Percentiles rank a stretch among this genome's conserved stretches.
Conservation (phyloP, 2,113 vertebrate genomes). For the Morone chrysops region DNA sequence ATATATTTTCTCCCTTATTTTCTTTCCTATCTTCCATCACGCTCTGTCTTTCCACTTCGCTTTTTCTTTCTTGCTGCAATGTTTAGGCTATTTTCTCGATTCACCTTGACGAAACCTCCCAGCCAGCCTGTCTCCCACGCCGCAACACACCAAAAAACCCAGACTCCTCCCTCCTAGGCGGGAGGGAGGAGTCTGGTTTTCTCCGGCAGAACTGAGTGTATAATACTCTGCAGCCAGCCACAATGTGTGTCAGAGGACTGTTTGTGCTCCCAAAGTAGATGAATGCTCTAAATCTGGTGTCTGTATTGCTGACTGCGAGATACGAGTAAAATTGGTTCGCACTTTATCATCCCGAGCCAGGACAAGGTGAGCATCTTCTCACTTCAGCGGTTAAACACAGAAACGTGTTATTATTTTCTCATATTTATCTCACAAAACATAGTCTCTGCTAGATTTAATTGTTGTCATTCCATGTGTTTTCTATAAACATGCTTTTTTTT, state of each 20-base stretch:
- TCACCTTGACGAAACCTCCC: slow-evolving; percentile 76
- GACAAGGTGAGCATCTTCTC: slow-evolving; percentile 76
- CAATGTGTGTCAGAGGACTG: slow-evolving; percentile 82
- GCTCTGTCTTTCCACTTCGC: neutral
- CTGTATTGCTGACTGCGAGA: slow-evolving; percentile 74
- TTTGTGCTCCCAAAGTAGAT: slow-evolving; percentile 79
- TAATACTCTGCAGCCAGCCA: slow-evolving; percentile 74
- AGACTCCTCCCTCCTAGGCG: too few species aligned
- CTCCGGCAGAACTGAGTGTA: slow-evolving; percentile 61
- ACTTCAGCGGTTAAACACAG: neutral
- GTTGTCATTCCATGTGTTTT: slow-evolving; percentile 45
- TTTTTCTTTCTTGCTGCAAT: slow-evolving; percentile 24
- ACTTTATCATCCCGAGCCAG: slow-evolving; percentile 65
- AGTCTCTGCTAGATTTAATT: neutral
- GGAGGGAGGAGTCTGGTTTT: too few species aligned
- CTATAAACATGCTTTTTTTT: slow-evolving; percentile 5
- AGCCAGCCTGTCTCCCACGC: slow-evolving; percentile 67
- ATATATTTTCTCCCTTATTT: neutral
- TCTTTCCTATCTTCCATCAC: neutral
- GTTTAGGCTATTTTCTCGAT: slow-evolving; percentile 61
- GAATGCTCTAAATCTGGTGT: slow-evolving; percentile 74
- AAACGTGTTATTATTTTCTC: neutral
- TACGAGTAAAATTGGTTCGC: slow-evolving; percentile 57
- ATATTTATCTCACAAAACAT: neutral
- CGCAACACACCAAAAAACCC: slow-evolving; percentile 51